phyloP scores from a whole-genome alignment of 2,113 vertebrate genomes.

The Cyprinodon tularosa region DNA sequence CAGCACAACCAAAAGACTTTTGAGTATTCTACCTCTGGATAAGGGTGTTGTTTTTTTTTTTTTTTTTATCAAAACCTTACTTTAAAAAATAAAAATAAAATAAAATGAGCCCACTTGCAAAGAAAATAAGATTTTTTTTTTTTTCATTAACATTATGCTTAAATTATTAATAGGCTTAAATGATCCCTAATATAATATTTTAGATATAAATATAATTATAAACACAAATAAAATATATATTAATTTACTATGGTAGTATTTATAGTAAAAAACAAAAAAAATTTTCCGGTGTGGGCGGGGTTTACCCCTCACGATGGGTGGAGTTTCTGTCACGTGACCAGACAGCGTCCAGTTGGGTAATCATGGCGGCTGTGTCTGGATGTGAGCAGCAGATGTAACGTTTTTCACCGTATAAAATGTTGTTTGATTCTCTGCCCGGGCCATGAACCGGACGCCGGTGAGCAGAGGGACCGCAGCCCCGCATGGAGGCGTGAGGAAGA shows the following conservation, averaged over 20 bases:
- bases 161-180: too few species aligned
- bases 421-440: neutral
- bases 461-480: neutral
- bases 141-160: too few species aligned
- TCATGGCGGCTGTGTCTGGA: constrained; percentile 74
- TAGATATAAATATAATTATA: too few species aligned
- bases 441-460: neutral
- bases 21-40: too few species aligned
- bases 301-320: constrained; percentile 15
- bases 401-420: neutral
- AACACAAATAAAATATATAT: too few species aligned
- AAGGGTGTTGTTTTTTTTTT: too few species aligned
- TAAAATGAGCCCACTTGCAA: too few species aligned
- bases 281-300: constrained; percentile 18
- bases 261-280: neutral
- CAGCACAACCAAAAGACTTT: too few species aligned
- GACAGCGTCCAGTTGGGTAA: constrained; percentile 69
- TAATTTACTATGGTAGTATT: neutral
- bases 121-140: too few species aligned
- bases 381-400: constrained; percentile 25
- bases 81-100: too few species aligned
- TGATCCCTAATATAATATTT: too few species aligned
- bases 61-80: too few species aligned
- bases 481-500: constrained; percentile 1
- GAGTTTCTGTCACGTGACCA: constrained; percentile 64